Base-by-base conservation (phyloP, 1,140 invertebrate species). In the Hypothenemus hampei region DNA sequence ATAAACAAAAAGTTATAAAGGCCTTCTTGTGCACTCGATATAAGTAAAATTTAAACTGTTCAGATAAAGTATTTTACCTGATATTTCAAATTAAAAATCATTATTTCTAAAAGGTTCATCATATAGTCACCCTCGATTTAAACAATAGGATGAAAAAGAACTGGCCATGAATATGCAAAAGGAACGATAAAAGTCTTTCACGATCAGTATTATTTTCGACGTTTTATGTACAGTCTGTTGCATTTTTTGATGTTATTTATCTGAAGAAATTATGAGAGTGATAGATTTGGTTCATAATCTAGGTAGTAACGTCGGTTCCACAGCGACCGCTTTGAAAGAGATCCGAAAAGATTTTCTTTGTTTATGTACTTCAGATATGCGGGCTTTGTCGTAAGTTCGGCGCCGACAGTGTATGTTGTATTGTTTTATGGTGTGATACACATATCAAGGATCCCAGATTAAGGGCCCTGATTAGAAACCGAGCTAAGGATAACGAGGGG, bases 401-500 rank as follows among this genome's bases (percentile, higher is more conserved):
- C 57, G 57, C 57, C 57, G 57, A 41, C 55, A 26, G 24, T 56
- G 54, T 49, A 43, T 49, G 24, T 57, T 36, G 47, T 57, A 50
- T 57, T 57, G 55, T 57, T 51, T 51, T 44, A 51, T 51, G 55
- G 55, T 57, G 55, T 57, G 55, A 57, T 57, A 57, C 55, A 57
- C 55, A 40, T 57, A 57, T 57, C 55, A 45, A 47, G 23, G 40
- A 18, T 26, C 16, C 35, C 8, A 57, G 55, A 57, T 57, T 50
- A 52, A n/a, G 13, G 21, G 3, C n/a, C 36, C 13, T n/a, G 55
- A 57, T 57, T 57, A 50, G 36, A 18, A 22, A 26, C 8, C 49
- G 40, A 37, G 11, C 8, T 6, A 4, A 22, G 35, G 45, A 40
- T 39, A 39, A 41, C 35, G 35, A 47, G 36, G n/a, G 16, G n/a